Conservation (phyloP, 2,113 vertebrate genomes). For the Corythoichthys haematopterus region DNA sequence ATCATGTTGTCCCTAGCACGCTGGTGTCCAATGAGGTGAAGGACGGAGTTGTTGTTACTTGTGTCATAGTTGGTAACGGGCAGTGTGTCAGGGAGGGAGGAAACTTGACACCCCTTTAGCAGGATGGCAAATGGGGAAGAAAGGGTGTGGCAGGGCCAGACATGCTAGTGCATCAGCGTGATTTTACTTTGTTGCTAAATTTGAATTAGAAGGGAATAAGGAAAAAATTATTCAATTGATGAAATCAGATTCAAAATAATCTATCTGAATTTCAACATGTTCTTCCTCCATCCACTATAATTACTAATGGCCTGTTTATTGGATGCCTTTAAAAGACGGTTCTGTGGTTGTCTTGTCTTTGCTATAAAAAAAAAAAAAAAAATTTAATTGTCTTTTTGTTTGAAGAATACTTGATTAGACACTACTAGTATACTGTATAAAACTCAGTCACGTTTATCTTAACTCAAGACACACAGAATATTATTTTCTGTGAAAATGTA, state of each 20-base stretch:
- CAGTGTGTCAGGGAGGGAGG: conserved; percentile 55
- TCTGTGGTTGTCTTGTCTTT: too few relatives aligned
- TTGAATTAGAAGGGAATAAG: background rate
- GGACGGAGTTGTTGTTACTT: conserved; percentile 44
- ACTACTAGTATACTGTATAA: too few relatives aligned
- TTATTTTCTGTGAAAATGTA: too few relatives aligned
- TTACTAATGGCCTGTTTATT: too few relatives aligned
- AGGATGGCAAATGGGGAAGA: conserved; percentile 43
- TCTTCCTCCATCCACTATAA: too few relatives aligned
- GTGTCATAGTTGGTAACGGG: conserved; percentile 58
- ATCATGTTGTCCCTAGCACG: conserved; percentile 36
- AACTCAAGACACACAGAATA: too few relatives aligned
- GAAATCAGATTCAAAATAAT: background rate
- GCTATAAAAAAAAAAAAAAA: too few relatives aligned
- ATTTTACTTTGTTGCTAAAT: conserved; percentile 4
- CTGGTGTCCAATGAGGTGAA: conserved; percentile 51
- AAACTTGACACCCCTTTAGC: conserved; percentile 60
- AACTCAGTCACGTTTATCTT: too few relatives aligned
- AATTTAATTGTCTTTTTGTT: too few relatives aligned
- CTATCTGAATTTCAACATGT: too few relatives aligned
- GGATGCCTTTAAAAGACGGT: too few relatives aligned
- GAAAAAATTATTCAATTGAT: conserved; percentile 8
- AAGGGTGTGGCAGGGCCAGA: conserved; percentile 60
- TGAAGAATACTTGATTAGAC: too few relatives aligned
- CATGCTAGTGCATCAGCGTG: conserved; percentile 50